Percentiles rank a stretch among this genome's conserved stretches.
phyloP scores from a whole-genome alignment of 2,797 vertebrate species.

The Chloroceryle amazona region DNA sequence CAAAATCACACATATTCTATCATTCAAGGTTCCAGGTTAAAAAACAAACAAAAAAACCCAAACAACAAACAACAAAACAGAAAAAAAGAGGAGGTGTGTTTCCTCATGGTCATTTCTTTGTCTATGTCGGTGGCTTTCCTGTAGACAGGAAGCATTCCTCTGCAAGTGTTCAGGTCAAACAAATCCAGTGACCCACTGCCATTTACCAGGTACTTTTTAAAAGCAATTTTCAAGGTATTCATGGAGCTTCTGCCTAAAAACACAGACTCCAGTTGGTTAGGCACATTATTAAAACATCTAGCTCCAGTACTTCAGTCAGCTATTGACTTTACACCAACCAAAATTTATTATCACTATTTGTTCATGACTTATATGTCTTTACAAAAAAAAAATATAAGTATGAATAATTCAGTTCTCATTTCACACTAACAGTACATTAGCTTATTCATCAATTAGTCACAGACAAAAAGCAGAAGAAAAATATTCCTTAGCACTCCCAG shows the following conservation, averaged over 20 bases:
- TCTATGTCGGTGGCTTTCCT: background rate
- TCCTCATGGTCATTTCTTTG: background rate
- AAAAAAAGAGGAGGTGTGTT: background rate
- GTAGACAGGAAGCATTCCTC: background rate
- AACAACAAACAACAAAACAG: background rate
- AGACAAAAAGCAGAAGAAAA: background rate
- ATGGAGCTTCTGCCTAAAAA: background rate
- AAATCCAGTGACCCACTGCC: background rate
- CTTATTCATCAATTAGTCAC: constrained; percentile 28
- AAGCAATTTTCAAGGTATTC: background rate
- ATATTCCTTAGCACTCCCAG: background rate
- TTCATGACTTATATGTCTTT: background rate
- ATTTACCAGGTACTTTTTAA: constrained; percentile 15
- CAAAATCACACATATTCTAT: background rate
- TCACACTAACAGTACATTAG: background rate
- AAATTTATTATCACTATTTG: background rate
- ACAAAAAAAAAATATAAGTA: background rate
- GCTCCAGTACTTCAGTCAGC: background rate
- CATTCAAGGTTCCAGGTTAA: background rate
- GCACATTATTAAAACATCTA: background rate
- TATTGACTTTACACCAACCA: background rate
- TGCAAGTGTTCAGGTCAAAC: constrained; percentile 6
- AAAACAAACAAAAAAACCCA: background rate
- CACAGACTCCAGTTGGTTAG: background rate
- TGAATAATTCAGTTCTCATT: constrained; percentile 11